phyloP scores from a whole-genome alignment of 2,797 vertebrate genomes.

The Bovichtus diacanthus region DNA sequence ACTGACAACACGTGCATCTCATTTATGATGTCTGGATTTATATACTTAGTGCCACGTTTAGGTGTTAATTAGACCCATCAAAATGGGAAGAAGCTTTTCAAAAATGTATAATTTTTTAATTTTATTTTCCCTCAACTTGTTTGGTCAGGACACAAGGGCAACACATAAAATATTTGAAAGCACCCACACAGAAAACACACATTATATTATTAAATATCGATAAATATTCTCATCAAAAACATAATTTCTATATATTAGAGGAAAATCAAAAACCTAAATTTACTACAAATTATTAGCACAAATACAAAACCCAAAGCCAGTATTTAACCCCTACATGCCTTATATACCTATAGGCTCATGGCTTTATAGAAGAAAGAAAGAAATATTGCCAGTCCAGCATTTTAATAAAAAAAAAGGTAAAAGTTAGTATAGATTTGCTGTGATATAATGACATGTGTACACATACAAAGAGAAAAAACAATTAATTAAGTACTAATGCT shows the following conservation, averaged over 20 bases:
- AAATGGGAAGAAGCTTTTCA: neutral
- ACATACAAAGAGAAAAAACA: neutral
- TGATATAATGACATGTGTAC: neutral
- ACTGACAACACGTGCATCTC: constrained; percentile 42
- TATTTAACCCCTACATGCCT: neutral
- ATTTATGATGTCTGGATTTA: constrained; percentile 45
- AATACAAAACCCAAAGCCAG: neutral
- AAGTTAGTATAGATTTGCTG: neutral
- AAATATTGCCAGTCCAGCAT: neutral
- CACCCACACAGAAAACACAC: neutral
- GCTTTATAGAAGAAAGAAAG: neutral
- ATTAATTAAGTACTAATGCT: neutral
- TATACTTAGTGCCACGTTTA: neutral
- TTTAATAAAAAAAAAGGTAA: neutral
- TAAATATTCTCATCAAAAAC: neutral
- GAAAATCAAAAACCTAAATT: neutral
- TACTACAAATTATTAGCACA: neutral
- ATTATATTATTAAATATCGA: neutral
- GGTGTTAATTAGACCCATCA: constrained; percentile 3
- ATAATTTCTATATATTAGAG: neutral
- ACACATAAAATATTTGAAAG: neutral
- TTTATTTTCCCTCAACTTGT: neutral
- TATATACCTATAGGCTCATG: neutral
- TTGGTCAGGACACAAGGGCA: neutral
- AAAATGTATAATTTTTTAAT: neutral